A percentile compares a stretch with the other conserved stretches of the same genome.
Conservation (phyloP, 1,140 invertebrate species). For the Zaprionus lachaisei region DNA sequence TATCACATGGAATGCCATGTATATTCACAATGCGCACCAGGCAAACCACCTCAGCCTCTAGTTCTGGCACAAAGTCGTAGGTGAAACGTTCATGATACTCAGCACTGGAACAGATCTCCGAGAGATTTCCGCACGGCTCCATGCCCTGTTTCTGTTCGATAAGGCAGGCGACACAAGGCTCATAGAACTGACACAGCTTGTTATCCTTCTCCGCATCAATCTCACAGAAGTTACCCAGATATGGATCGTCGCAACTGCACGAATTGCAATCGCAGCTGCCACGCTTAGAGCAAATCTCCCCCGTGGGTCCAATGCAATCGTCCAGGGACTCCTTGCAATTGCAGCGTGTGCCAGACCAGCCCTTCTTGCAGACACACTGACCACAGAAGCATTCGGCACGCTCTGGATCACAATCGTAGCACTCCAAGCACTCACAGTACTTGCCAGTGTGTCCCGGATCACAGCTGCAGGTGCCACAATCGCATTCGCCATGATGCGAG, state of each 20-base stretch:
- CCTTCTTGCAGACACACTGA: conserved; percentile 89
- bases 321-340: conserved; percentile 67
- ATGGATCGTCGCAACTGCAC: conserved; percentile 87
- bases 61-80: conserved; percentile 58
- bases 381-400: conserved; percentile 91
- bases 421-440: conserved; percentile 86
- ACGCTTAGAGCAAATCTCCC: conserved; percentile 88
- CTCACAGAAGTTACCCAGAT: conserved; percentile 73
- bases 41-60: conserved; percentile 70
- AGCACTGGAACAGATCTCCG: conserved; percentile 57
- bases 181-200: conserved; percentile 78
- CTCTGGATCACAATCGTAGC: conserved; percentile 84
- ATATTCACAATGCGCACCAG: conserved; percentile 84
- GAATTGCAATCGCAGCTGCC: conserved; percentile 89
- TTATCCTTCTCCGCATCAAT: conserved; percentile 72
- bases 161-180: conserved; percentile 75
- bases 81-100: conserved; percentile 58
- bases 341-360: conserved; percentile 86
- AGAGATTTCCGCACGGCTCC: conserved; percentile 58
- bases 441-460: conserved; percentile 85
- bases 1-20: conserved; percentile 85
- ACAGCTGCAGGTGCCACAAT: conserved; percentile 85
- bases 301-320: conserved; percentile 71
- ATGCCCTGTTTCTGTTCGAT: conserved; percentile 64
- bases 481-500: conserved; percentile 85